Percentiles rank a stretch among this genome's conserved stretches.
Conservation (phyloP, 2,888 invertebrate species). For the Melieria picta region DNA sequence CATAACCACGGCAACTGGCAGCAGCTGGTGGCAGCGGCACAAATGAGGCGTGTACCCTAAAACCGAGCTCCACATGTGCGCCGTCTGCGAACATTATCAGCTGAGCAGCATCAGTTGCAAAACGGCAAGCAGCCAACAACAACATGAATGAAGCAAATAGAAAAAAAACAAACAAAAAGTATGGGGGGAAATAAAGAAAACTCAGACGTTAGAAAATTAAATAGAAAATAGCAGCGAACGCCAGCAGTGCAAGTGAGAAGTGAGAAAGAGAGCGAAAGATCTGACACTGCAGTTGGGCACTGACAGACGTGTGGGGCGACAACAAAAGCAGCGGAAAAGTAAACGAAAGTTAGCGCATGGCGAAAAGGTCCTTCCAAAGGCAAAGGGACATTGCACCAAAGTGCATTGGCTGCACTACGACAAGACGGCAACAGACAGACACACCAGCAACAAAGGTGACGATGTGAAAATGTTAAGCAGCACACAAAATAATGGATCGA, state of each 20-base stretch:
- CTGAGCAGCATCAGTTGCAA: constrained; percentile 6
- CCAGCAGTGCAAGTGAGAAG: constrained; percentile 5
- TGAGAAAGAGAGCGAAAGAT: constrained; percentile 6
- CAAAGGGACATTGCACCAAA: constrained; percentile 33
- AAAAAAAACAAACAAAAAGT: constrained; percentile 3
- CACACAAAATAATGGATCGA: too few relatives aligned
- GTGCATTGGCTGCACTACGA: background rate
- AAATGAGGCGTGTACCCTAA: background rate
- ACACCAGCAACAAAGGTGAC: background rate
- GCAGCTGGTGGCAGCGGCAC: background rate
- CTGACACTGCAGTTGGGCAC: constrained; percentile 10
- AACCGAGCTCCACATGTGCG: too few relatives aligned
- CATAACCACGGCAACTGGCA: constrained; percentile 1
- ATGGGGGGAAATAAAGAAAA: background rate
- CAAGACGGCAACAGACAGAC: background rate
- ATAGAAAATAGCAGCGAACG: constrained; percentile 10
- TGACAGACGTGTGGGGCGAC: background rate
- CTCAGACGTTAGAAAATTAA: constrained; percentile 16
- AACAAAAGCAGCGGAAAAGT: constrained; percentile 14
- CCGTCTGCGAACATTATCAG: background rate
- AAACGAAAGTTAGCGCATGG: background rate
- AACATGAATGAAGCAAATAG: constrained; percentile 1
- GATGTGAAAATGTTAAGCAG: too few relatives aligned
- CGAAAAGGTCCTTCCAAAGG: constrained; percentile 32
- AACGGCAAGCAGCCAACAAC: background rate